phyloP scores from a whole-genome alignment of 2,888 invertebrate species.

The Perizoma flavofasciatum region DNA sequence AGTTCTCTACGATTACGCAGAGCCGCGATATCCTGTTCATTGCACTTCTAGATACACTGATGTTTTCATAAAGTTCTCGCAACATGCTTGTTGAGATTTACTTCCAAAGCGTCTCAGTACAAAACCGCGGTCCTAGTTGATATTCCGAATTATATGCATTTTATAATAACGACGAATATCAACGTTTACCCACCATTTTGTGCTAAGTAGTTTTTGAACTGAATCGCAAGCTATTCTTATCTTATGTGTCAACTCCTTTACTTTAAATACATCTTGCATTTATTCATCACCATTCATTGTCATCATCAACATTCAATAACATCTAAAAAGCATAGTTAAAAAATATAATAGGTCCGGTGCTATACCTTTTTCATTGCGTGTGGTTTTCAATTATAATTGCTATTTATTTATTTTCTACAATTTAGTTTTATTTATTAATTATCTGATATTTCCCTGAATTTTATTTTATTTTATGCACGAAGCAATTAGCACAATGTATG shows the following conservation, averaged over 20 bases:
- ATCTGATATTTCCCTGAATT: not conserved
- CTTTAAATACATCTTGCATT: conserved; percentile 13
- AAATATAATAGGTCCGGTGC: conserved; percentile 11
- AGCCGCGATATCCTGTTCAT: conserved; percentile 23
- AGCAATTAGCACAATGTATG: not conserved
- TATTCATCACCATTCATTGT: not conserved
- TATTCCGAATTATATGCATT: too few species aligned
- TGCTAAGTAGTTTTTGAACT: too few species aligned
- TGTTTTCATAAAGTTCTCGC: not conserved
- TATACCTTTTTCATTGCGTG: conserved; percentile 12
- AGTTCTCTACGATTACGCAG: conserved; percentile 24
- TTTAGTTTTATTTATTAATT: conserved; percentile 4
- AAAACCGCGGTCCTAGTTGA: too few species aligned
- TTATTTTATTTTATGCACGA: conserved; percentile 1
- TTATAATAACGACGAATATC: too few species aligned
- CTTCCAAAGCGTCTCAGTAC: too few species aligned
- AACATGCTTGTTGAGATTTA: not conserved
- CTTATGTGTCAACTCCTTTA: conserved; percentile 18
- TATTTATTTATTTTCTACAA: conserved; percentile 5
- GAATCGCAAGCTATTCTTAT: not conserved
- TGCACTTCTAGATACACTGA: conserved; percentile 11
- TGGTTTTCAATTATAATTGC: conserved; percentile 8
- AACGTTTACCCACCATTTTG: too few species aligned
- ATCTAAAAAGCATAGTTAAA: not conserved
- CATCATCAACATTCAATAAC: conserved; percentile 3